Percentiles rank a stretch among this genome's conserved stretches.
phyloP scores from a whole-genome alignment of 35 echinoderm and acorn worm genomes.

The Strongylocentrotus purpuratus region DNA sequence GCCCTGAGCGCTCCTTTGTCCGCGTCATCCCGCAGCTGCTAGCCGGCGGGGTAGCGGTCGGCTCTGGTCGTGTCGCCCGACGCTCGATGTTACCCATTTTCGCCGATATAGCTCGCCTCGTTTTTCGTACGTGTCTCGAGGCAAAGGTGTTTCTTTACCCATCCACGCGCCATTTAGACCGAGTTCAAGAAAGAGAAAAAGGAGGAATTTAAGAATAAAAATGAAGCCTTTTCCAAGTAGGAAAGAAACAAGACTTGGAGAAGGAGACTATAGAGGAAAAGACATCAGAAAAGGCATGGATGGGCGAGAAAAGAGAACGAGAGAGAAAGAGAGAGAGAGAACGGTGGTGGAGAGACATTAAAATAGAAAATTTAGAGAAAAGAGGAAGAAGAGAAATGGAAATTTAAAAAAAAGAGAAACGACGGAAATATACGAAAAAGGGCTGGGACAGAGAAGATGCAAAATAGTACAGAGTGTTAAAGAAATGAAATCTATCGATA shows the following conservation, averaged over 20 bases:
- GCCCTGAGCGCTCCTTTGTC: neutral
- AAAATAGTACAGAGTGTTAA: too few relatives aligned
- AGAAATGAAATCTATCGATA: too few relatives aligned
- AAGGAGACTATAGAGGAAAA: neutral
- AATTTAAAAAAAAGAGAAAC: too few relatives aligned
- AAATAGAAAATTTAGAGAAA: too few relatives aligned
- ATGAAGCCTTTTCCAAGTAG: too few relatives aligned
- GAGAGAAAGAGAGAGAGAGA: neutral
- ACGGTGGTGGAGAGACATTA: neutral
- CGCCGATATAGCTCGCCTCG: neutral
- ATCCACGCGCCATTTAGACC: neutral
- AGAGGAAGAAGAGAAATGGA: too few relatives aligned
- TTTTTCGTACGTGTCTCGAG: neutral
- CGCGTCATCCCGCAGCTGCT: neutral
- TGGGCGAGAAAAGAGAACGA: neutral
- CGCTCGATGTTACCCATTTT: neutral
- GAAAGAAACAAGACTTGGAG: neutral
- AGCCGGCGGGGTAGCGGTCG: neutral
- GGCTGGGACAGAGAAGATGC: too few relatives aligned
- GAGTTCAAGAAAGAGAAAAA: neutral
- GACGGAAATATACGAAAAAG: too few relatives aligned
- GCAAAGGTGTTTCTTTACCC: slow-evolving; percentile 9
- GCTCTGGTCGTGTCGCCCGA: neutral
- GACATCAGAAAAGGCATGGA: neutral
- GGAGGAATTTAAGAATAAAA: too few relatives aligned